Base-by-base conservation (phyloP, 2,888 invertebrate genomes). In the Drosophila kokeensis region DNA sequence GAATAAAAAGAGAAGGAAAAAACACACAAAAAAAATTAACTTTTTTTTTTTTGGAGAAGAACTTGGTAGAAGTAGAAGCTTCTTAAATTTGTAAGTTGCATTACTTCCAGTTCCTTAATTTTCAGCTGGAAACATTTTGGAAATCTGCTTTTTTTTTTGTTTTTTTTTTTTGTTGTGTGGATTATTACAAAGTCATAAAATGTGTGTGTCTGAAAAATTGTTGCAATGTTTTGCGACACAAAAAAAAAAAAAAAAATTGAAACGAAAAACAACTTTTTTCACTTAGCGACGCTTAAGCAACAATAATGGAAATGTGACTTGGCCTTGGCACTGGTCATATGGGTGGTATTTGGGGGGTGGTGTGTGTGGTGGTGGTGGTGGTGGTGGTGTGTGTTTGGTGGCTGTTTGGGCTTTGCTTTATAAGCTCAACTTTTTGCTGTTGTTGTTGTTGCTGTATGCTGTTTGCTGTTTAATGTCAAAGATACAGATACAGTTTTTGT, bases 241-340 rank as follows among this genome's bases (percentile, higher is more conserved):
- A 18, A 24, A 34, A 24, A n/a, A 18, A 29, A 49, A n/a, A 50
- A 53, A n/a, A 32, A 15, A 29, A 1, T 21, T 21, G 8, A 21
- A 53, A 34, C 21, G 36, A 54, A 55, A 55, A 54, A 82, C 80
- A 79, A 73, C 76, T 76, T 81, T 79, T 81, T 81, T 81, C 80
- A 81, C 80, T 81, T 82, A 81, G 76, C 76, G 80, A 69, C 73
- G 59, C 76, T 80, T 76, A 76, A 79, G 54, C 76, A 80, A 76
- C 76, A 80, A 79, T 76, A 80, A 69, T 69, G 29, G 49, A 59
- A 52, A 60, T 49, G 69, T 49, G 69, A 34, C 32, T 32, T 48
- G 68, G 69, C 40, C 29, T 40, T 42, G 57, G 21, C 48, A 36
- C 49, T 18, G 34, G 34, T 10, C 10, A 36, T 18, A 34, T 18